A percentile compares a stretch with the other conserved stretches of the same genome.
phyloP scores from a whole-genome alignment of 2,797 vertebrate genomes.

The Sorex maritimensis region DNA sequence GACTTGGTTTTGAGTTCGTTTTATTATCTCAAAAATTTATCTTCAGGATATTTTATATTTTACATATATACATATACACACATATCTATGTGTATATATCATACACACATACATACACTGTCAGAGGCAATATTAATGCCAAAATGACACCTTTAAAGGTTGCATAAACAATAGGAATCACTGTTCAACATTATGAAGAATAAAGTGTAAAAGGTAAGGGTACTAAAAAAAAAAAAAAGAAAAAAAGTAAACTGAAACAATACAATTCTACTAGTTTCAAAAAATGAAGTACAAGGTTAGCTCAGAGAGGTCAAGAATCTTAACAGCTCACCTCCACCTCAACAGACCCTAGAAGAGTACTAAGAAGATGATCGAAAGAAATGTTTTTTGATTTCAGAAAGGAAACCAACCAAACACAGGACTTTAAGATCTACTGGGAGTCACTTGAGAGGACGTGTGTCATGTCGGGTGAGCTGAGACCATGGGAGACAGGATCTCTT shows the following conservation, averaged over 20 bases:
- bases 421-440: slow-evolving; percentile 64
- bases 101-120: neutral
- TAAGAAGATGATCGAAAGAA: slow-evolving; percentile 69
- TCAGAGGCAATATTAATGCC: slow-evolving; percentile 53
- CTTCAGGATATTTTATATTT: slow-evolving; percentile 31
- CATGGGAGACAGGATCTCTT: slow-evolving; percentile 53
- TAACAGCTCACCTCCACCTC: slow-evolving; percentile 67
- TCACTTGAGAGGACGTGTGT: slow-evolving; percentile 59
- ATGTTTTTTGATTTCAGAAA: slow-evolving; percentile 73
- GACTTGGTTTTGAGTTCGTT: slow-evolving; percentile 61
- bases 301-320: slow-evolving; percentile 76
- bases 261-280: slow-evolving; percentile 68
- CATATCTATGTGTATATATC: too few relatives aligned
- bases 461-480: slow-evolving; percentile 61
- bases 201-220: slow-evolving; percentile 61
- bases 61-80: too few relatives aligned
- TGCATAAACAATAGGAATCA: slow-evolving; percentile 56
- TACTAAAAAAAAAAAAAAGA: slow-evolving; percentile 56
- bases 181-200: slow-evolving; percentile 64
- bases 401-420: slow-evolving; percentile 74
- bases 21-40: slow-evolving; percentile 71
- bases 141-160: slow-evolving; percentile 64
- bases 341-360: slow-evolving; percentile 64
- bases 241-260: slow-evolving; percentile 56
- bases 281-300: slow-evolving; percentile 70